These are phyloP conservation scores for Pristionchus entomophagus DNA, from an alignment of 2,888 invertebrate species.

Conservation along the genomic window DNA sequence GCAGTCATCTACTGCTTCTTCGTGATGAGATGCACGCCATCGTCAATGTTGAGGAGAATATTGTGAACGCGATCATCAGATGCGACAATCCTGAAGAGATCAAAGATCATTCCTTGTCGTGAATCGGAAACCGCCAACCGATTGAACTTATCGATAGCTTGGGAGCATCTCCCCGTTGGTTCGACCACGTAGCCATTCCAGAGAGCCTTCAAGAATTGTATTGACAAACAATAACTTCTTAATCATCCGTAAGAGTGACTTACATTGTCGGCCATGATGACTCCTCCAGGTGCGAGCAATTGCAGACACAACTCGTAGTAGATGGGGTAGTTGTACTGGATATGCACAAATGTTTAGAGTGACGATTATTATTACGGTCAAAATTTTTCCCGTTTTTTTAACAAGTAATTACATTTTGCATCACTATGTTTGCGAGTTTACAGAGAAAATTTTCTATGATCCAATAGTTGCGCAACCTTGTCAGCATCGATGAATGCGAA, in stretches of 20 bases:
- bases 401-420: too few species aligned
- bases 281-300: too few species aligned
- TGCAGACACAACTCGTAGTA: constrained; percentile 77
- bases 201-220: constrained; percentile 46
- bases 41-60: too few species aligned
- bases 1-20: constrained; percentile 53
- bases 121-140: background rate
- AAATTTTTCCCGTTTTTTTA: too few species aligned
- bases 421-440: too few species aligned
- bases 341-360: background rate
- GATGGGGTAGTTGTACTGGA: constrained; percentile 73
- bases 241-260: background rate
- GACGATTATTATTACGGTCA: background rate
- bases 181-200: constrained; percentile 48
- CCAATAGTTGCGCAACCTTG: constrained; percentile 71
- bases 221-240: background rate
- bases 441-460: too few species aligned
- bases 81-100: background rate
- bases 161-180: background rate
- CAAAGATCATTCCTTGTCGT: background rate
- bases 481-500: constrained; percentile 76
- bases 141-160: constrained; percentile 51
- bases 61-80: constrained; percentile 66
- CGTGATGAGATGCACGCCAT: constrained; percentile 64
- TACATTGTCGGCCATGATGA: constrained; percentile 77